These are phyloP conservation scores for Leptopilina boulardi DNA, from an alignment of 1,140 invertebrate genomes.

Conservation along the genomic window DNA sequence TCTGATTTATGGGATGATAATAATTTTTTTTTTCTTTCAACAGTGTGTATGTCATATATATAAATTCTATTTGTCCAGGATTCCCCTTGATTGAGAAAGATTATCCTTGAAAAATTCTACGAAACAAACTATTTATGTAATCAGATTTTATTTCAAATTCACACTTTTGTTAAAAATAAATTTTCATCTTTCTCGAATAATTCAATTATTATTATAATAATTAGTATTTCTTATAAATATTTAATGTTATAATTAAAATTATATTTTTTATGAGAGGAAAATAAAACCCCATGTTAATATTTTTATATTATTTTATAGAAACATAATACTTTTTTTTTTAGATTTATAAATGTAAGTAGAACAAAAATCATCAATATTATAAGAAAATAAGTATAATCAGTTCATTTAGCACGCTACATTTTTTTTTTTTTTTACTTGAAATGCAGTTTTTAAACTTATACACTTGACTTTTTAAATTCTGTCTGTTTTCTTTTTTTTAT, in stretches of 20 bases:
- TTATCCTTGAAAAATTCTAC: slow-evolving; percentile 3
- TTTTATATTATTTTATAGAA: slow-evolving; percentile 20
- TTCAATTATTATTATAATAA: neutral
- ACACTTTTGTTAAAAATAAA: neutral
- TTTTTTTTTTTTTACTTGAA: neutral
- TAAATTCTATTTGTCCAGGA: neutral
- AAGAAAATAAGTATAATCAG: slow-evolving; percentile 27
- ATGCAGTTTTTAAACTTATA: slow-evolving; percentile 6
- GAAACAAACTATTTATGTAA: neutral
- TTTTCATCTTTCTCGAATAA: neutral
- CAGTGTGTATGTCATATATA: neutral
- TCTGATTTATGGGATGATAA: neutral
- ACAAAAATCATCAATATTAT: slow-evolving; percentile 6
- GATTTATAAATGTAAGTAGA: slow-evolving; percentile 19
- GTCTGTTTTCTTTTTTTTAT: neutral
- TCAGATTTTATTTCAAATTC: neutral
- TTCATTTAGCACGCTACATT: neutral
- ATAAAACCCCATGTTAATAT: neutral
- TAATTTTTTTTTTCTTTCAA: neutral
- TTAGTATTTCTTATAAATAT: neutral
- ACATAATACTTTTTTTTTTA: slow-evolving; percentile 20
- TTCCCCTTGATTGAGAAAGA: neutral
- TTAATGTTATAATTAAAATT: neutral
- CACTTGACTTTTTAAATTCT: neutral
- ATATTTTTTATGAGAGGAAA: neutral